phyloP scores from a whole-genome alignment of 2,888 invertebrate genomes.

The Thymelicus lineola region DNA sequence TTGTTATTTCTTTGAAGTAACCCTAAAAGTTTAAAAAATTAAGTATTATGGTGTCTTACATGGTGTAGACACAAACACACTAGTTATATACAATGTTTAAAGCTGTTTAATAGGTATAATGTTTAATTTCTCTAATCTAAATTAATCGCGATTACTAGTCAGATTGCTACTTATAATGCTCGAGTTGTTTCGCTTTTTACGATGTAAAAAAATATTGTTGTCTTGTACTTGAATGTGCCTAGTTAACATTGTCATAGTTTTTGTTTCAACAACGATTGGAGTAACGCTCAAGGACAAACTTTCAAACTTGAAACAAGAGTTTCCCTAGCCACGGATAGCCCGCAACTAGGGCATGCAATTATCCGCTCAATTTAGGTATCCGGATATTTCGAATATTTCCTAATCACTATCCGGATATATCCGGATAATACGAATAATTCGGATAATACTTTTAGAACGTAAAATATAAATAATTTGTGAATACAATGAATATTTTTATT shows the following conservation, averaged over 20 bases:
- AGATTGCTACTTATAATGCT: neutral
- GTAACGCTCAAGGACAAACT: neutral
- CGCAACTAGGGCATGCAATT: no score
- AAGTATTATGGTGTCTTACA: no score
- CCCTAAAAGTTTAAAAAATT: neutral
- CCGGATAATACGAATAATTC: no score
- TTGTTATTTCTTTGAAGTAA: neutral
- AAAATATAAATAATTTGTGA: no score
- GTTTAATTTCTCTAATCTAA: neutral
- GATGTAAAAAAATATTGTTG: neutral
- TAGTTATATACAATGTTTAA: no score
- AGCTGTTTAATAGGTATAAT: no score
- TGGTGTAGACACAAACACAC: no score
- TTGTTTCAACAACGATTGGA: neutral
- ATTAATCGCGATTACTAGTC: neutral
- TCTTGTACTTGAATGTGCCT: neutral
- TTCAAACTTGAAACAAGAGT: neutral
- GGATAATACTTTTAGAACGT: no score
- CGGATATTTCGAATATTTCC: no score
- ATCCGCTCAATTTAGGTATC: no score
- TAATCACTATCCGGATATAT: no score
- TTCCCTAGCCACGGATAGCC: neutral
- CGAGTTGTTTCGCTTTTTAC: neutral
- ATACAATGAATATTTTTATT: no score
- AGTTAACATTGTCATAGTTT: neutral